Base-by-base conservation (phyloP, 2,888 invertebrate species). In the Eumacrocentrus americanus region DNA sequence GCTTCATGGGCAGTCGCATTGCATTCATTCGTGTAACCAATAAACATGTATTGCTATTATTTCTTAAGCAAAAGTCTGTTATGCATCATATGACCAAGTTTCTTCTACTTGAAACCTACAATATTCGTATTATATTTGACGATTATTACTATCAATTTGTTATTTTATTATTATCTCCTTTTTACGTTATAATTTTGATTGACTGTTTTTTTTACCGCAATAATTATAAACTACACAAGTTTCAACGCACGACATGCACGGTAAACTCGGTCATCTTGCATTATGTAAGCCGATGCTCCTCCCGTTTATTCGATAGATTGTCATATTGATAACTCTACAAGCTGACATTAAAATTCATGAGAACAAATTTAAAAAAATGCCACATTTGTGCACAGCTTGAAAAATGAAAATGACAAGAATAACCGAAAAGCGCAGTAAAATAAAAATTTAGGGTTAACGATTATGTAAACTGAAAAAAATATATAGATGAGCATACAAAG, bases 231-330 rank as follows among this genome's bases (percentile, higher is more conserved):
- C 25, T 34, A 46, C 56, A 56, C 56, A 56, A 56, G 35, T 16
- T 37, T 20, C 25, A 47, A 47, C 47, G 56, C 56, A 56, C 46
- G 56, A 46, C 22, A 55, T 40, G 3, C 34, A 40, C 23, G 12
- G 20, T 46, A 7, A 25, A 14, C 16, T 44, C 44, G 14, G 11
- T 46, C 29, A 29, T 29, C 29, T 29, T 9, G 4, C 9, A 29
- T 6, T 29, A 29, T 29, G 4, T 29, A 47, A 20, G 25, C 25
- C 47, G 22, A 47, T 11, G 40, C 60, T 56, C 38, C 29, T 50
- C 55, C 42, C 44, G 51, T 52, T 42, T 51, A 29, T 50, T 57
- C 18, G 23, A 34, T 57, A 20, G 14, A 18, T 46, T 50, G 22
- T 53, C 58, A 47, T 57, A 35, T 51, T 20, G 37, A 37, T 37